Conservation (phyloP, 2,888 invertebrate species). For the Rhagonycha fulva region DNA sequence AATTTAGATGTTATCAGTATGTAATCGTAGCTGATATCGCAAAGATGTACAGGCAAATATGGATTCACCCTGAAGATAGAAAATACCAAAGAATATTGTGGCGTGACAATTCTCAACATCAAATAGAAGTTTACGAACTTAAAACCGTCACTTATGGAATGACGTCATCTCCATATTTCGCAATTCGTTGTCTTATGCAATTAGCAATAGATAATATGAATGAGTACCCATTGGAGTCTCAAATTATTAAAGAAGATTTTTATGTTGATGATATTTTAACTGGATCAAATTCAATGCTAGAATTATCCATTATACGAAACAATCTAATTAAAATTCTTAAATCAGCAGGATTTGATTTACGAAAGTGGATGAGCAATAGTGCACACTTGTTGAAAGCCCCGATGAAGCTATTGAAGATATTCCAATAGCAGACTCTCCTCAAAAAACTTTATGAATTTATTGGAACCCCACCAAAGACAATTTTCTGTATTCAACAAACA, state of each 20-base stretch:
- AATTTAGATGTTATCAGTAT: conserved; percentile 37
- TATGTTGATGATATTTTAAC: conserved; percentile 34
- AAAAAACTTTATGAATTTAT: too few relatives aligned
- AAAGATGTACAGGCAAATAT: conserved; percentile 42
- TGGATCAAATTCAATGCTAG: conserved; percentile 17
- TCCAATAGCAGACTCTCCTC: too few relatives aligned
- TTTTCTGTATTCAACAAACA: too few relatives aligned
- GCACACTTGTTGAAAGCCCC: too few relatives aligned
- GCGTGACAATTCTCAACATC: conserved; percentile 20
- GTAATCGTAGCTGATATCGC: conserved; percentile 40
- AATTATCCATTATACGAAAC: not conserved
- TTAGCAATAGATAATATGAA: conserved; percentile 23
- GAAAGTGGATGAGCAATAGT: conserved; percentile 8
- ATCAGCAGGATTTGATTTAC: conserved; percentile 9
- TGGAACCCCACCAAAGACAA: too few relatives aligned
- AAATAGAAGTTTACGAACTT: conserved; percentile 27
- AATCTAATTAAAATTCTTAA: not conserved
- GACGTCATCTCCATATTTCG: conserved; percentile 33
- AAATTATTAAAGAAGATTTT: conserved; percentile 22
- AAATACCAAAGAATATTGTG: conserved; percentile 36
- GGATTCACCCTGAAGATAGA: conserved; percentile 30
- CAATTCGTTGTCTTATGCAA: conserved; percentile 29
- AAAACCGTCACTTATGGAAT: conserved; percentile 36
- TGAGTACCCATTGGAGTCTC: conserved; percentile 28
- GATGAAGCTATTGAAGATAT: too few relatives aligned